These are phyloP conservation scores for Pentamera pediparva DNA, from an alignment of 53 echinoderm and acorn worm genomes.

Conservation along the genomic window DNA sequence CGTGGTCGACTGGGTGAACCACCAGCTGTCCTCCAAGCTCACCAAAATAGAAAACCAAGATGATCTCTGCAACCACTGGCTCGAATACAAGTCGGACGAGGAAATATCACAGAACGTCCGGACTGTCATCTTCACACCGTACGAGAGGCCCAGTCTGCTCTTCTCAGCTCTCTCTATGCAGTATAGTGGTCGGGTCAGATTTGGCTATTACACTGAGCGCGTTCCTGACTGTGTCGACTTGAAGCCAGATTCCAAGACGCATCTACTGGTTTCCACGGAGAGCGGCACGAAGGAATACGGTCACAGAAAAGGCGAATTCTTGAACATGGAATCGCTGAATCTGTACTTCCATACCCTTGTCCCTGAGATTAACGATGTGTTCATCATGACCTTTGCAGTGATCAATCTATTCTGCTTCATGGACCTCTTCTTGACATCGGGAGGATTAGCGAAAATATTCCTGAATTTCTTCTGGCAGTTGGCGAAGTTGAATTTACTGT, in stretches of 20 bases:
- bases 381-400: constrained; percentile 53
- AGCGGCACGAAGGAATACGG: constrained; percentile 63
- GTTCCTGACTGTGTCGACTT: neutral
- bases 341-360: constrained; percentile 59
- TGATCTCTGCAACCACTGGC: neutral
- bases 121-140: constrained; percentile 47
- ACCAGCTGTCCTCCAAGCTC: constrained; percentile 47
- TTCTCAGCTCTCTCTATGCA: constrained; percentile 80
- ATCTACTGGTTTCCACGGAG: constrained; percentile 52
- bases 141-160: constrained; percentile 50
- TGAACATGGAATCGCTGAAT: constrained; percentile 58
- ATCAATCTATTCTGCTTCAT: constrained; percentile 78
- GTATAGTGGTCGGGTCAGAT: constrained; percentile 78
- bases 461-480: constrained; percentile 72
- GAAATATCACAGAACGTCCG: constrained; percentile 38
- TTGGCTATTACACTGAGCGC: constrained; percentile 34
- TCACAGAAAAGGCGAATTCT: constrained; percentile 51
- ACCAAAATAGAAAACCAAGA: neutral
- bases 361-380: constrained; percentile 89
- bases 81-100: constrained; percentile 3
- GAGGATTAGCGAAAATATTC: constrained; percentile 68
- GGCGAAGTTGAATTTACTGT: constrained; percentile 64
- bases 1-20: constrained; percentile 79
- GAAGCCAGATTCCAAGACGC: constrained; percentile 27
- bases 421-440: constrained; percentile 64